Conservation (phyloP, 2,888 invertebrate genomes). For the Neoascia interrupta region DNA sequence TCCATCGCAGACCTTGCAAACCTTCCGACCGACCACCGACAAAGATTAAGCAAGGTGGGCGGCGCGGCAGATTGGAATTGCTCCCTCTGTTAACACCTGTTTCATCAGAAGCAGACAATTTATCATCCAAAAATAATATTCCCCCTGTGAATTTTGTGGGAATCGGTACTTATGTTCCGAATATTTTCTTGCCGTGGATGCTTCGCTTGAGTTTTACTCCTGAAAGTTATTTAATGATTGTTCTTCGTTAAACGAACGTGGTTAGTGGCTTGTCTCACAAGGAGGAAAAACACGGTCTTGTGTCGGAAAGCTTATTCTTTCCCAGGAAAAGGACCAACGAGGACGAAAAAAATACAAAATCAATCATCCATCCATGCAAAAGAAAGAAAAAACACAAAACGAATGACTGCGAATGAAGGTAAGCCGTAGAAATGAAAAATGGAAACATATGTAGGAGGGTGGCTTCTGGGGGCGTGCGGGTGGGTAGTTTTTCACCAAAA, state of each 20-base stretch:
- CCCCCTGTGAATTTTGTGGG: constrained; percentile 5
- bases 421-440: constrained; percentile 4
- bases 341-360: constrained; percentile 42
- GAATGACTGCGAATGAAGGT: constrained; percentile 30
- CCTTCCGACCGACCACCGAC: neutral
- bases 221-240: constrained; percentile 31
- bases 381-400: constrained; percentile 9
- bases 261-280: constrained; percentile 6
- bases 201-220: neutral
- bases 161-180: neutral
- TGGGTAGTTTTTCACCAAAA: neutral
- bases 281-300: no score
- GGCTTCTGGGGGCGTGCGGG: no score
- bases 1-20: neutral
- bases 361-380: constrained; percentile 53
- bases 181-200: neutral
- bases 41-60: constrained; percentile 7
- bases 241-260: neutral
- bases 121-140: no score
- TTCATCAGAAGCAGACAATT: constrained; percentile 14
- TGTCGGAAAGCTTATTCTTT: no score
- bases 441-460: no score
- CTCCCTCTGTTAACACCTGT: constrained; percentile 20
- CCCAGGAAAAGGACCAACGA: neutral
- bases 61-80: constrained; percentile 22